These are phyloP conservation scores for Chalcosyrphus nemorum DNA, from an alignment of 2,888 invertebrate species.

Conservation along the genomic window DNA sequence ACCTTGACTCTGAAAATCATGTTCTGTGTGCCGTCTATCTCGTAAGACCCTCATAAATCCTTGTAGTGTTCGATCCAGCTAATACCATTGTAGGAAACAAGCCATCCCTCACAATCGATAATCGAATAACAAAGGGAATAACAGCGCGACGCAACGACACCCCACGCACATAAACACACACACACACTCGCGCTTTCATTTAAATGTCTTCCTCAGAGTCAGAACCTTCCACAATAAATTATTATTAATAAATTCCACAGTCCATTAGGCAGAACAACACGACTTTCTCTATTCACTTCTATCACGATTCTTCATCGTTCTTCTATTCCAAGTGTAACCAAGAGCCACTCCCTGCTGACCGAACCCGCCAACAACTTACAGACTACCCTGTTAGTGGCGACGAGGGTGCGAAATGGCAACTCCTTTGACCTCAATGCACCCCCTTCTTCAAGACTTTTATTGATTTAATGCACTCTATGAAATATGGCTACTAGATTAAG, in stretches of 20 bases:
- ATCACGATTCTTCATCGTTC: conserved; percentile 1
- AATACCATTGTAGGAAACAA: not conserved
- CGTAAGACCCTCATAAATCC: not conserved
- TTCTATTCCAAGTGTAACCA: conserved; percentile 27
- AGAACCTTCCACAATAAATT: conserved; percentile 55
- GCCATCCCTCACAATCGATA: conserved; percentile 26
- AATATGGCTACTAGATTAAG: conserved; percentile 52
- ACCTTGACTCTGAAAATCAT: not conserved
- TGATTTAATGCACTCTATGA: conserved; percentile 61
- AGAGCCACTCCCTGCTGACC: conserved; percentile 45
- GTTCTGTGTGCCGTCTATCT: not conserved
- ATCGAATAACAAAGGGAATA: conserved; percentile 12
- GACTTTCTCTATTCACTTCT: conserved; percentile 21
- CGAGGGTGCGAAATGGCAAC: conserved; percentile 16
- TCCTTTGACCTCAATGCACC: conserved; percentile 63
- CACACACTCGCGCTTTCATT: not conserved
- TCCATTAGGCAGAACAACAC: conserved; percentile 16
- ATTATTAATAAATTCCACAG: conserved; percentile 43
- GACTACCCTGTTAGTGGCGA: not conserved
- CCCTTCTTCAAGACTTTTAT: conserved; percentile 36
- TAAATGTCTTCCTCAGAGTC: conserved; percentile 26
- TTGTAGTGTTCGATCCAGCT: not conserved
- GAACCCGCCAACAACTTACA: conserved; percentile 8
- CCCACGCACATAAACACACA: not conserved
- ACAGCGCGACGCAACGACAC: not conserved